Evolutionary conservation across 2,797 vertebrate genomes (phyloP).

Genomic region (Chiroxiphia lanceolata): DNA sequence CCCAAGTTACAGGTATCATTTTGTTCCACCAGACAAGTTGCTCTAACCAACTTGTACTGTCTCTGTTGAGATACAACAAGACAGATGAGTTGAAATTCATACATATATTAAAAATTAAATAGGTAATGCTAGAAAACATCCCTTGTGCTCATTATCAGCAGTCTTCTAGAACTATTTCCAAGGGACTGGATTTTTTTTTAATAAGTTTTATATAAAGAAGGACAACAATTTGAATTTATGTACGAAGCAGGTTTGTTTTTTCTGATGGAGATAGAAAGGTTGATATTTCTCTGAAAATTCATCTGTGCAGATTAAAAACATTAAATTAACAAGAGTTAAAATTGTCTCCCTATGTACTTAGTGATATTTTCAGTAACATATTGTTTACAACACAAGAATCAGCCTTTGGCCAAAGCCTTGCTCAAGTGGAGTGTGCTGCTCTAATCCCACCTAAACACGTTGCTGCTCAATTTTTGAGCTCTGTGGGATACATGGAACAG

Average conservation of each 20-base stretch:
- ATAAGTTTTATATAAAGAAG: background rate
- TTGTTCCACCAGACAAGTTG: background rate
- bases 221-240: conserved; percentile 1
- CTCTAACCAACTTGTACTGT: conserved; percentile 27
- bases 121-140: conserved; percentile 31
- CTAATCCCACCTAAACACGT: background rate
- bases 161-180: conserved; percentile 41
- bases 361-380: background rate
- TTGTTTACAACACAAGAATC: background rate
- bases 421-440: background rate
- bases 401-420: background rate
- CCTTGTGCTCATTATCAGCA: conserved; percentile 65
- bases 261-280: background rate
- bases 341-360: background rate
- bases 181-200: background rate
- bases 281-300: background rate
- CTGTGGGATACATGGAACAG: fast-evolving
- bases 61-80: conserved; percentile 39
- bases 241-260: background rate
- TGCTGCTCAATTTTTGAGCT: background rate
- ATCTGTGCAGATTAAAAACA: background rate
- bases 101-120: conserved; percentile 75
- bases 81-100: conserved; percentile 55
- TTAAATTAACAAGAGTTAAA: background rate
- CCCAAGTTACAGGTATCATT: background rate